Percentiles rank a stretch among this genome's conserved stretches.
These are phyloP conservation scores for Knipowitschia caucasica DNA, from an alignment of 2,797 vertebrate genomes.

Conservation along the genomic window DNA sequence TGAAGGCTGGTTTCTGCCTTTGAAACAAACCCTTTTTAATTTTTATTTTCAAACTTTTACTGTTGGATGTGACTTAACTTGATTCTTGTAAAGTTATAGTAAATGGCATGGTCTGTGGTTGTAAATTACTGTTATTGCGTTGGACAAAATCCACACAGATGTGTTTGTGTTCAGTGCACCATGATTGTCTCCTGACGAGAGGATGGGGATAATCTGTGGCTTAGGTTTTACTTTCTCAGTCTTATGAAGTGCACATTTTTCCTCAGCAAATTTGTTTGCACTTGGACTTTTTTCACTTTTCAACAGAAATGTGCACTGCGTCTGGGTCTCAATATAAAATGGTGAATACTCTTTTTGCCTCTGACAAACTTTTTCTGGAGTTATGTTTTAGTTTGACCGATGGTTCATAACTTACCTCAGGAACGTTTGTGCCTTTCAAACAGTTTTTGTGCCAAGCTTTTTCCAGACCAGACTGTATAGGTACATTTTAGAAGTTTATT, in stretches of 20 bases:
- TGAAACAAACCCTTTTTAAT: not conserved
- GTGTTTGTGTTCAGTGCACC: not conserved
- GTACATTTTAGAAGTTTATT: constrained; percentile 8
- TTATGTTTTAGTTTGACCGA: constrained; percentile 36
- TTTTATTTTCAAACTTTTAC: not conserved
- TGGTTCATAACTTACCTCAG: constrained; percentile 65
- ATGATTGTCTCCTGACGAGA: not conserved
- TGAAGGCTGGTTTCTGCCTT: not conserved
- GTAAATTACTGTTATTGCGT: not conserved
- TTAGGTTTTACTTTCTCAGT: constrained; percentile 2
- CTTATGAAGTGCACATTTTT: not conserved
- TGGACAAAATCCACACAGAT: not conserved
- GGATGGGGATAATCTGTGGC: too few species aligned
- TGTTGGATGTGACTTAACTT: not conserved
- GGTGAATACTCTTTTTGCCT: not conserved
- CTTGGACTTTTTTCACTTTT: not conserved
- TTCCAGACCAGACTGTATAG: too few species aligned
- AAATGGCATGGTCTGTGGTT: not conserved
- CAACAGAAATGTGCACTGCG: not conserved
- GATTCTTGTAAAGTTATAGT: not conserved
- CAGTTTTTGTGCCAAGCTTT: constrained; percentile 17
- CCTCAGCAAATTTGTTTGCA: not conserved
- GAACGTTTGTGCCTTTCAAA: constrained; percentile 69
- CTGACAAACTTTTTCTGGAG: not conserved
- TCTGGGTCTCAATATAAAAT: not conserved